phyloP scores from a whole-genome alignment of 2,888 invertebrate species.

The Caenorhabditis doughertyi region DNA sequence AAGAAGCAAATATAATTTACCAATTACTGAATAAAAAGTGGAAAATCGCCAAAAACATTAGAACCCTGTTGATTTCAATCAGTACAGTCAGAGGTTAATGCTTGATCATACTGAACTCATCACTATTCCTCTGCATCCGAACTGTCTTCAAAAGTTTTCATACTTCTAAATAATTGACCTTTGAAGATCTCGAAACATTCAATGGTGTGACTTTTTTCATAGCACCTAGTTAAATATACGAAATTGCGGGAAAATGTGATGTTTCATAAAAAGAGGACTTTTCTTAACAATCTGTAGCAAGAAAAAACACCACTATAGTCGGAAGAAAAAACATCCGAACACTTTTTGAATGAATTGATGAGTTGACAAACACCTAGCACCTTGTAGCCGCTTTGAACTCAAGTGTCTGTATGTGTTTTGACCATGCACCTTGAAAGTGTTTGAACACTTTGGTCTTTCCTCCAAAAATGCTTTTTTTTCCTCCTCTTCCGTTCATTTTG shows the following conservation, averaged over 20 bases:
- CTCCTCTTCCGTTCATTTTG: constrained; percentile 33
- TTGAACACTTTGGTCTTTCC: constrained; percentile 55
- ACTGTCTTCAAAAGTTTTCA: too few species aligned
- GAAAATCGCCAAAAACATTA: too few species aligned
- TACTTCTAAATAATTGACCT: neutral
- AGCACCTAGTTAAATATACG: neutral
- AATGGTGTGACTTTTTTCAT: neutral
- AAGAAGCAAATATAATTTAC: too few species aligned
- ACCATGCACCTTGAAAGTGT: constrained; percentile 56
- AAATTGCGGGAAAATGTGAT: constrained; percentile 2
- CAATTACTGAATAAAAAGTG: too few species aligned
- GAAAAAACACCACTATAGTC: constrained; percentile 25
- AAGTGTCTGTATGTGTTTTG: constrained; percentile 56
- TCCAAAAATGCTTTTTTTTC: constrained; percentile 15
- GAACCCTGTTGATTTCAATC: too few species aligned
- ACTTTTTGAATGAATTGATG: constrained; percentile 51
- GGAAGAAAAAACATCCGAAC: constrained; percentile 27
- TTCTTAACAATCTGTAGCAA: neutral
- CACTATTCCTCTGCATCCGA: too few species aligned
- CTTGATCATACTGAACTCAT: too few species aligned
- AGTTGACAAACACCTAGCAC: constrained; percentile 55
- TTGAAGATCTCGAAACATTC: neutral
- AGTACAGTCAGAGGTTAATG: too few species aligned
- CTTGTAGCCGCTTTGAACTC: constrained; percentile 39
- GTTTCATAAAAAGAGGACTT: constrained; percentile 6